Conservation (phyloP, 2,888 invertebrate species). For the Empis livida region DNA sequence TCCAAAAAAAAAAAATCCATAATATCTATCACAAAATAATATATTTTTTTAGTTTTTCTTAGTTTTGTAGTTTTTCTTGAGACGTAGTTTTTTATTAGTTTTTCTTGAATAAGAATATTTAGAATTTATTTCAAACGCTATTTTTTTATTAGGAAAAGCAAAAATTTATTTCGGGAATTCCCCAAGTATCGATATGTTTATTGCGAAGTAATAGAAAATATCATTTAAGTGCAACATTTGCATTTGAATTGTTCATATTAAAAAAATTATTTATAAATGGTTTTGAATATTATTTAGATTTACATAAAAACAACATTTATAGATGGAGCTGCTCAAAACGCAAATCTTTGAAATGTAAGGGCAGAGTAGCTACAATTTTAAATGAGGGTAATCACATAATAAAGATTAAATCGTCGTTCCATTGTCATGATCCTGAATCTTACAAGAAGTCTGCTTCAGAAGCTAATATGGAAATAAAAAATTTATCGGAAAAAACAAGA, state of each 20-base stretch:
- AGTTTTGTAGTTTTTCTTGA: no score
- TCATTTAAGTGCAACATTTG: neutral
- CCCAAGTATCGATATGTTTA: neutral
- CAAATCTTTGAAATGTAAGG: no score
- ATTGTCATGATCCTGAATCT: neutral
- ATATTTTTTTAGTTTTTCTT: no score
- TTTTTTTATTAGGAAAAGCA: no score
- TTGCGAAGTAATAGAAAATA: no score
- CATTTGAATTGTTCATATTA: neutral
- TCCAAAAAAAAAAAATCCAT: no score
- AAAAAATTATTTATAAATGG: neutral
- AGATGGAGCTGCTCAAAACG: neutral
- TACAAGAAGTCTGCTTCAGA: neutral
- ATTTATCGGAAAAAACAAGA: neutral
- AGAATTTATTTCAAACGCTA: no score
- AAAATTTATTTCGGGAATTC: neutral
- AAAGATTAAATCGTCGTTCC: neutral
- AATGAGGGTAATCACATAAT: neutral
- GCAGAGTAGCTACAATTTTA: no score
- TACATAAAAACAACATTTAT: neutral
- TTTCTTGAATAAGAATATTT: no score
- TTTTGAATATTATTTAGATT: neutral
- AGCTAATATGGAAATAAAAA: neutral
- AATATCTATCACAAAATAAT: no score
- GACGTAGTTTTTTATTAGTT: no score